Base-by-base conservation (phyloP, 2,888 invertebrate species). In the Anoncus sp. region DNA sequence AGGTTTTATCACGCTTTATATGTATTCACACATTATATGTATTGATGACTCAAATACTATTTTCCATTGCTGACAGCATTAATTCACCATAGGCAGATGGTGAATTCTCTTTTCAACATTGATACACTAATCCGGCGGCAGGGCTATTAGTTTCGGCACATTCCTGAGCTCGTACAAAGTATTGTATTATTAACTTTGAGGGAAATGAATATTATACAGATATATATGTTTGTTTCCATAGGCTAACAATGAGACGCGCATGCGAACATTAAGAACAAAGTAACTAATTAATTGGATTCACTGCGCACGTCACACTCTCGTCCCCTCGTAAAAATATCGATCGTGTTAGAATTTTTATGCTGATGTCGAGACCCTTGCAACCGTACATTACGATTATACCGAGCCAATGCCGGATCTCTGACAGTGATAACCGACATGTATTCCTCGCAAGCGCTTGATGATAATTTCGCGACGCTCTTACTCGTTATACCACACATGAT, bases 271-370 rank as follows among this genome's bases (percentile, higher is more conserved):
- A 72, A 65, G 40, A 75, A 66, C 73, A 47, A 76, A 75, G 70
- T 53, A 59, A 80, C 76, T 82, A 79, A 82, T 82, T 82, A 82
- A 80, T 82, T 66, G 77, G 70, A 18, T 70, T 71, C 70, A 75
- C 67, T 63, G 70, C 55, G 67, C 22, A 57, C 65, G 22, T 63
- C 38, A 38, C 18, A 38, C 40, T 47, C 38, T 40, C 40, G 55
- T 38, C 43, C 72, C 72, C 57, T 65, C 47, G 35, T 31, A 51
- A 43, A 71, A 76, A 81, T 81, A 80, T 76, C 65, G 72, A 81
- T 81, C 81, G 67, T 55, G 66, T 65, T 71, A 62, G 35, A 72
- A 63, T 70, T 74, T 55, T 65, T 49, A 75, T 65, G 43, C 40
- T 22, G 43, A 45, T 63, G 55, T 24, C 2, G 57, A 47, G 35